Conservation (phyloP, 2,797 vertebrate species). For the Microchirus variegatus region DNA sequence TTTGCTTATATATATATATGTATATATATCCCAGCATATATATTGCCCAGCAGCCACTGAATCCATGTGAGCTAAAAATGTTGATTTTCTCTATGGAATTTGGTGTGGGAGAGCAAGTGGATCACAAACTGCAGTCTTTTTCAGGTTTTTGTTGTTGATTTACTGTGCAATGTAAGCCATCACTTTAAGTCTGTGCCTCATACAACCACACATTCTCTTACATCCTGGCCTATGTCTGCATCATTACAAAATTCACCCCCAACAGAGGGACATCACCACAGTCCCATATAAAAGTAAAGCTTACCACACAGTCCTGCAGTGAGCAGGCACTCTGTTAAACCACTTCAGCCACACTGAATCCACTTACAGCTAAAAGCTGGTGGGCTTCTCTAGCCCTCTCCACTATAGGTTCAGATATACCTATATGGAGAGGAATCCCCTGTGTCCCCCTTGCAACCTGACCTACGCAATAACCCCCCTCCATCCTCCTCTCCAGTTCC, state of each 20-base stretch:
- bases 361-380: constrained; percentile 71
- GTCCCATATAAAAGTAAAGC: not conserved
- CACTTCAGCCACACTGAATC: constrained; percentile 62
- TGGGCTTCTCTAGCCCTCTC: constrained; percentile 55
- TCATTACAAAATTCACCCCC: not conserved
- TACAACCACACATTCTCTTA: too few relatives aligned
- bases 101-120: too few relatives aligned
- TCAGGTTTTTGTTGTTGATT: too few relatives aligned
- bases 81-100: too few relatives aligned
- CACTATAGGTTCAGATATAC: constrained; percentile 60
- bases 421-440: constrained; percentile 67
- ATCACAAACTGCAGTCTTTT: too few relatives aligned
- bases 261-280: not conserved
- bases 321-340: constrained; percentile 51
- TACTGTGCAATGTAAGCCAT: too few relatives aligned
- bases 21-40: too few relatives aligned
- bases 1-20: too few relatives aligned
- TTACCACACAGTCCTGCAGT: constrained; percentile 9
- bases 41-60: too few relatives aligned
- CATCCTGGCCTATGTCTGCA: not conserved
- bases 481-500: constrained; percentile 56
- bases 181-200: too few relatives aligned
- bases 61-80: too few relatives aligned
- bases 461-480: constrained; percentile 42
- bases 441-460: constrained; percentile 55